These are phyloP conservation scores for Neolamprologus fasciatus DNA, from an alignment of 2,113 vertebrate species.

Conservation along the genomic window DNA sequence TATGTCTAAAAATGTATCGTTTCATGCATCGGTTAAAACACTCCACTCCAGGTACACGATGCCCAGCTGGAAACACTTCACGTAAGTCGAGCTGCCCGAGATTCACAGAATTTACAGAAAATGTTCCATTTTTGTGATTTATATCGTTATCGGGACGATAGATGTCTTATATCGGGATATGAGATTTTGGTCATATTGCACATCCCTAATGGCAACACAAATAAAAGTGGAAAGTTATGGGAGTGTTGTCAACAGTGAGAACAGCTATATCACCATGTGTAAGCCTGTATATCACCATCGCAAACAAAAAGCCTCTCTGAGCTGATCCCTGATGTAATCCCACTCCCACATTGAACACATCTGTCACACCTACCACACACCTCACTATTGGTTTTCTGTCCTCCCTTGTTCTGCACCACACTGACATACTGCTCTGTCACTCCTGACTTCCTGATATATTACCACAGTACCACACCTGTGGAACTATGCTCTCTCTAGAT, in stretches of 20 bases:
- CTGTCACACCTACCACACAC: background rate
- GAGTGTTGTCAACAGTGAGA: background rate
- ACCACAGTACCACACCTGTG: background rate
- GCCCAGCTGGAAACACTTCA: background rate
- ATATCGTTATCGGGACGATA: background rate
- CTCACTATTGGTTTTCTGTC: background rate
- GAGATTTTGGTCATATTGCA: background rate
- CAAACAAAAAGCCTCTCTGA: background rate
- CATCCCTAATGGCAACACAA: background rate
- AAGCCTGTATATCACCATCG: background rate
- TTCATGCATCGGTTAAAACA: background rate
- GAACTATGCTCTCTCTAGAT: background rate
- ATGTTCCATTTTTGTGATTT: background rate
- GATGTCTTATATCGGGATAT: background rate
- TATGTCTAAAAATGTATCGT: background rate
- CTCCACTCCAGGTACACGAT: fast-evolving
- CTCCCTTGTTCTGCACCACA: background rate
- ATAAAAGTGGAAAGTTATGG: background rate
- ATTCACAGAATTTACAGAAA: background rate
- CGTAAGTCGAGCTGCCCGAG: background rate
- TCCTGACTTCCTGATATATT: background rate
- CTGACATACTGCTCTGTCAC: background rate
- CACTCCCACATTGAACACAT: background rate
- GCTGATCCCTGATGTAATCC: background rate
- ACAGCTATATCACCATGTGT: background rate